Evolutionary conservation across 2,888 invertebrate species (phyloP).

Genomic region (Tetragonula carbonaria): DNA sequence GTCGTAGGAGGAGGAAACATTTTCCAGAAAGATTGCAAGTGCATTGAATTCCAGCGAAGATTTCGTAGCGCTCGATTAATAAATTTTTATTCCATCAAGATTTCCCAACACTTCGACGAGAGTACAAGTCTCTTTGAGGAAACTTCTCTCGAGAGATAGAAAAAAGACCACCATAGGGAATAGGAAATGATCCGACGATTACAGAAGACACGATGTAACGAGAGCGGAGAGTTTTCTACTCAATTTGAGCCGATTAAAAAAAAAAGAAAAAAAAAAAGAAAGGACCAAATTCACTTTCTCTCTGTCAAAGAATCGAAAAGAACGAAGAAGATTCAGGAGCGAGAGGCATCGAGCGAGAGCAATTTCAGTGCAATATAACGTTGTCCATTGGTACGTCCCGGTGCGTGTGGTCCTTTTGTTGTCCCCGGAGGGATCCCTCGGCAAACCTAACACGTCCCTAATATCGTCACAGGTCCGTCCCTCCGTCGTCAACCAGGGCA

Average conservation of each 20-base stretch:
- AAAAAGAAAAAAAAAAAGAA: not conserved
- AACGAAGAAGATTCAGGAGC: constrained; percentile 49
- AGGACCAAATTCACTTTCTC: not conserved
- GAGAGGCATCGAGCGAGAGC: constrained; percentile 48
- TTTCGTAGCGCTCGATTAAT: too few species aligned
- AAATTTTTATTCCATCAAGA: too few species aligned
- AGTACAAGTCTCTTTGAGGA: too few species aligned
- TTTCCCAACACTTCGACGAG: too few species aligned
- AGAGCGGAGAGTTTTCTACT: not conserved
- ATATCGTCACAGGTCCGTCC: constrained; percentile 78
- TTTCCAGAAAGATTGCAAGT: too few species aligned
- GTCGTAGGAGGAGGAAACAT: not conserved
- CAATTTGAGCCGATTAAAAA: not conserved
- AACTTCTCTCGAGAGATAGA: too few species aligned
- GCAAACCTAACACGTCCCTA: constrained; percentile 82
- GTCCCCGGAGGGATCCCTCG: constrained; percentile 78
- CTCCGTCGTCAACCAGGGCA: constrained; percentile 68
- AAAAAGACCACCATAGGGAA: not conserved
- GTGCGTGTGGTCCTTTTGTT: constrained; percentile 83
- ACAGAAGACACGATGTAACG: not conserved
- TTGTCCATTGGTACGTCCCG: constrained; percentile 81
- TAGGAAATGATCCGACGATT: not conserved
- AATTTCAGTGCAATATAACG: constrained; percentile 78
- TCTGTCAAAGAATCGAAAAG: constrained; percentile 20
- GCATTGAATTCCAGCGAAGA: too few species aligned